Percentiles rank a stretch among this genome's conserved stretches.
Evolutionary conservation across 2,797 vertebrate species (phyloP).

Genomic region (Pelodytes ibericus): DNA sequence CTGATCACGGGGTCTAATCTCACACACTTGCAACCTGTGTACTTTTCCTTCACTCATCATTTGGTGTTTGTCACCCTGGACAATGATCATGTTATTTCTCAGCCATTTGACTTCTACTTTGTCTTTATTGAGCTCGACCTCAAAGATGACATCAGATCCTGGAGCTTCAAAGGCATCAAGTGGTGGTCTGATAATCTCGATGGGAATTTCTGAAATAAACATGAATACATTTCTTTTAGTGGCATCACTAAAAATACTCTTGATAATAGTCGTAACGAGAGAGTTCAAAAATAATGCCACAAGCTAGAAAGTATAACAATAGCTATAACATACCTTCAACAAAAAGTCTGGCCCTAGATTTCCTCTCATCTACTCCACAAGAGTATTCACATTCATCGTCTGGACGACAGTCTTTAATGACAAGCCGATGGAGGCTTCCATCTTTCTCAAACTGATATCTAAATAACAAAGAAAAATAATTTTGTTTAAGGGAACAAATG

Average conservation of each 20-base stretch:
- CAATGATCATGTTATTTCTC: slow-evolving; percentile 94
- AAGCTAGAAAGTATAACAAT: too few species aligned
- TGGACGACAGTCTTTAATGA: slow-evolving; percentile 91
- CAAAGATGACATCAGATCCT: slow-evolving; percentile 87
- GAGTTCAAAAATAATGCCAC: too few species aligned
- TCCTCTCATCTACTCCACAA: slow-evolving; percentile 94
- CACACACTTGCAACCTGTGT: slow-evolving; percentile 92
- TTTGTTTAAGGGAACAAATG: neutral
- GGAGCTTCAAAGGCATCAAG: slow-evolving; percentile 88
- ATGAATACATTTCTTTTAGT: slow-evolving; percentile 10
- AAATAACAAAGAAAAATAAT: slow-evolving; percentile 55
- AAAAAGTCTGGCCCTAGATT: slow-evolving; percentile 91
- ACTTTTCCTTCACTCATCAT: slow-evolving; percentile 98
- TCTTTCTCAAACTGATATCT: slow-evolving; percentile 92
- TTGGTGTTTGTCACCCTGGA: slow-evolving; percentile 97
- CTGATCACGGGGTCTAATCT: slow-evolving; percentile 93
- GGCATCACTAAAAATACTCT: too few species aligned
- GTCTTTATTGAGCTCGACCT: slow-evolving; percentile 95
- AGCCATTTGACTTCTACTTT: slow-evolving; percentile 94
- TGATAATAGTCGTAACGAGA: too few species aligned
- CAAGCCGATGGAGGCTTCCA: slow-evolving; percentile 84
- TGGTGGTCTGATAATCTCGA: slow-evolving; percentile 93
- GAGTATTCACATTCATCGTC: slow-evolving; percentile 97
- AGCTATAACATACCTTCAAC: slow-evolving; percentile 84
- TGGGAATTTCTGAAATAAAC: slow-evolving; percentile 84